Base-by-base conservation (phyloP, 2,113 vertebrate genomes). In the Myodes glareolus region DNA sequence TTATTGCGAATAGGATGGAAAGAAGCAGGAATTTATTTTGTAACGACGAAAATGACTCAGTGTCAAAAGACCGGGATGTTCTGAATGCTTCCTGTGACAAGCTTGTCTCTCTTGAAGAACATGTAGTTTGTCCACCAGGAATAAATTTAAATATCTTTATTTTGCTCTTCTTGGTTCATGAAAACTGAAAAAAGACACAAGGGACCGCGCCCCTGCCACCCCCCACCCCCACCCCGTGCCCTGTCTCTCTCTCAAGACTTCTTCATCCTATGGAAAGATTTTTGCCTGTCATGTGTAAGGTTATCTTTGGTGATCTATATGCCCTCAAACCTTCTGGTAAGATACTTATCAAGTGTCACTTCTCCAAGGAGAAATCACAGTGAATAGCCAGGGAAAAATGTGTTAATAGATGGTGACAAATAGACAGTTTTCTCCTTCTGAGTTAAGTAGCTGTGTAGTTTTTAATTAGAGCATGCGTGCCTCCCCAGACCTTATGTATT, bases 1-100 rank as follows among this genome's bases (percentile, higher is more conserved):
- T 96, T 97, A 97, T 97, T 92, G 92, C 91, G 97, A 95, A 94
- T 94, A 94, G 96, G 93, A 94, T 63, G 76, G 76, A 70, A 82
- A 63, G 61, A 33, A 63, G 77, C 47, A 88, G 89, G 70, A 95
- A 88, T 96, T 92, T 94, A 94, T 95, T 94, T 94, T 91, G 88
- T 88, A 97, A 90, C 72, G 52, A 90, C 82, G 76, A 88, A 96
- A 95, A 96, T 90, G 82, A 86, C 65, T 93, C 85, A 17, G 68
- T 94, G 81, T 96, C 88, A 89, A 92, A 92, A 95, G 95, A 87
- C 85, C 67, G 19, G 12, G 80, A 76, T 84, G 96, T 96, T 93
- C 78, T 70, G 80, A 93, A 76, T 90, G 77, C 61, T 95, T 95
- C 82, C 14, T 73, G 5, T 68, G 91, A 86, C 42, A 92, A 65